Conservation (phyloP, 2,113 vertebrate genomes). For the Antechinus flavipes region DNA sequence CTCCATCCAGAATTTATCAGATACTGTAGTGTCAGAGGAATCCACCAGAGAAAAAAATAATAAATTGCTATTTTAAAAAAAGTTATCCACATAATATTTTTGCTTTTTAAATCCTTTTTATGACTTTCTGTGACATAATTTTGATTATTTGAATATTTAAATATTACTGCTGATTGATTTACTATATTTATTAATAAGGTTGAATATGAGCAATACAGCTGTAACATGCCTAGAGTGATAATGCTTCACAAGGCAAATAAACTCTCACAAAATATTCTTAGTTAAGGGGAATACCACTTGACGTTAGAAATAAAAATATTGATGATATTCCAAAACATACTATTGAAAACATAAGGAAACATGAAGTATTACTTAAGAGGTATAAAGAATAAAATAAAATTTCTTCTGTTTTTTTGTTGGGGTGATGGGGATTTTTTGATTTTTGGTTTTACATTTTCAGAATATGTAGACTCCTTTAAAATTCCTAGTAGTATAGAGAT, state of each 20-base stretch:
- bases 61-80: neutral
- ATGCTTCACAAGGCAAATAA: neutral
- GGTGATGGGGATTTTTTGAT: neutral
- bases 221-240: neutral
- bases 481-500: neutral
- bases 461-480: neutral
- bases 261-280: neutral
- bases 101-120: neutral
- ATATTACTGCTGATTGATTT: neutral
- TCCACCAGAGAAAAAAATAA: neutral
- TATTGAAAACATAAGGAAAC: neutral
- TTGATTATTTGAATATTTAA: neutral
- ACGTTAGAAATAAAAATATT: neutral
- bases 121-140: neutral
- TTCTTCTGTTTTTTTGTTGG: neutral
- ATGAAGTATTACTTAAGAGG: neutral
- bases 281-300: neutral
- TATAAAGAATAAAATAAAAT: neutral
- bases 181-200: neutral
- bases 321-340: neutral
- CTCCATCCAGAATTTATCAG: neutral
- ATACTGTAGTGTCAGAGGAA: neutral
- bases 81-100: neutral
- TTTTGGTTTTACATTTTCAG: neutral
- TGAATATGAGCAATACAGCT: neutral